Base-by-base conservation (phyloP, 2,888 invertebrate genomes). In the Neria commutata region DNA sequence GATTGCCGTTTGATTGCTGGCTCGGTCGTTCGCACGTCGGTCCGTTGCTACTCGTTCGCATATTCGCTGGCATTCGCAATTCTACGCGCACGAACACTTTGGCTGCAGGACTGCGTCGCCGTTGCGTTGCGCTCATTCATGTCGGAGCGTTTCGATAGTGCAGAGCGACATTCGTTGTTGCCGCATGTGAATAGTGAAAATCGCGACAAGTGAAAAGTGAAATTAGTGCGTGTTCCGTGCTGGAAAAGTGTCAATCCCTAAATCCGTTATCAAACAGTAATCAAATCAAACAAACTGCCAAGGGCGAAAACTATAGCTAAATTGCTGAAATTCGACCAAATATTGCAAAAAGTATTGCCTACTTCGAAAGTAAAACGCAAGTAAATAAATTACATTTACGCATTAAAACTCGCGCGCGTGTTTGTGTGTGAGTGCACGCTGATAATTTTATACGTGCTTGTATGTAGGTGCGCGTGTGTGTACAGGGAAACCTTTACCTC, bases 61-160 rank as follows among this genome's bases (percentile, higher is more conserved):
- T 5, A 10, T 10, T 29, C 19, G 21, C 40, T 52, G 42, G 25
- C 42, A 58, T 40, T 52, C 45, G 47, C 14, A 17, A 45, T 25
- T 49, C 16, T 55, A 17, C n/a, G 25, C 56, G 49, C 56, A 56
- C 56, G 56, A 56, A 49, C 56, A 50, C 49, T 56, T 56, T 29
- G n/a, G 51, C 24, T 26, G n/a, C 33, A 42, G 21, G 6, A 17
- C 14, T 51, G 51, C 52, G 56, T 51, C 24, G 24, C 29, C 26
- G n/a, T n/a, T n/a, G n/a, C n/a, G n/a, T n/a, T n/a, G n/a, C 24
- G 58, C 53, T 54, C 53, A 58, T 53, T 58, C 58, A 54, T 29
- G 53, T 54, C 49, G 58, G 48, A 54, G 48, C 58, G 48, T 42
- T 58, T 53, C 58, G 58, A 48, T 58, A 54, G 53, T 52, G 17